Percentiles rank a stretch among this genome's conserved stretches.
phyloP scores from a whole-genome alignment of 2,888 invertebrate species.

The Pecten maximus region DNA sequence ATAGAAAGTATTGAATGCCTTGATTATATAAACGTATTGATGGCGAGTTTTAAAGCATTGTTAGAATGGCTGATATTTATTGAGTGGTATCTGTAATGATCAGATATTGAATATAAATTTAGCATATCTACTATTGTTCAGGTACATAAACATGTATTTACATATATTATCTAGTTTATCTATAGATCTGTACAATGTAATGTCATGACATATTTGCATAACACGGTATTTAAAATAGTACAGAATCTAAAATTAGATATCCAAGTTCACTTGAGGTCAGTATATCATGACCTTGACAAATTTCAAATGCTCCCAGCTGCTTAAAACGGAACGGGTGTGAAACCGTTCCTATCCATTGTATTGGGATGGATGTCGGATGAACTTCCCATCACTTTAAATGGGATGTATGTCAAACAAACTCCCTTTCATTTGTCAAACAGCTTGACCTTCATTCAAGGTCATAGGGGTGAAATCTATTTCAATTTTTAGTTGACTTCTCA shows the following conservation, averaged over 20 bases:
- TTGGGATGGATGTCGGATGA: too few species aligned
- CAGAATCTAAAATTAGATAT: conserved; percentile 9
- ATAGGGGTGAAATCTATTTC: too few species aligned
- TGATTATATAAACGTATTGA: neutral
- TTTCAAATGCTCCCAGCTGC: too few species aligned
- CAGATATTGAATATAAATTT: neutral
- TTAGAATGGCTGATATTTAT: neutral
- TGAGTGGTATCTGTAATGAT: neutral
- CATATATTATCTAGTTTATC: conserved; percentile 19
- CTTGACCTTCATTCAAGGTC: too few species aligned
- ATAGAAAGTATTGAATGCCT: neutral
- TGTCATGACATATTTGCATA: neutral
- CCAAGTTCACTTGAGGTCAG: neutral
- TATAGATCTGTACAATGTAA: neutral
- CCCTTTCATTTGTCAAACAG: too few species aligned
- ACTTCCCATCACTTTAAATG: too few species aligned
- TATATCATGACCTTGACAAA: neutral
- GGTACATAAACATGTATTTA: conserved; percentile 13
- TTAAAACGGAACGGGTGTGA: too few species aligned
- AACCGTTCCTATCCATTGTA: too few species aligned
- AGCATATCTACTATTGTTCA: neutral
- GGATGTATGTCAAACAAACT: too few species aligned
- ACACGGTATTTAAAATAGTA: neutral
- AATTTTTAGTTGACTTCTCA: too few species aligned
- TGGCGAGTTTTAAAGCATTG: neutral